Conservation (phyloP, 2,888 invertebrate genomes). For the Tetramorium bicarinatum region DNA sequence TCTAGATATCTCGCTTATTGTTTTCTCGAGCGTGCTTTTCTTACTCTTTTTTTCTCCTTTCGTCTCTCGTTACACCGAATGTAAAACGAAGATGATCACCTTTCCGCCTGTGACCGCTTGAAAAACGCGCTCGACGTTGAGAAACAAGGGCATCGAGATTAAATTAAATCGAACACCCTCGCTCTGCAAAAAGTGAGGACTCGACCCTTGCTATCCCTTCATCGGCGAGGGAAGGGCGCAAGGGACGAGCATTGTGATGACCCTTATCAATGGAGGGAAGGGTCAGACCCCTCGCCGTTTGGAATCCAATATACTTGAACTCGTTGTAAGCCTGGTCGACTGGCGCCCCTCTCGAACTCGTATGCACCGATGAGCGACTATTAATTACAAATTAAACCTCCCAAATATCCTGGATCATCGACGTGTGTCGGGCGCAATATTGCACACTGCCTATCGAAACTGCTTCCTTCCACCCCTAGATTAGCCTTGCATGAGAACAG, state of each 20-base stretch:
- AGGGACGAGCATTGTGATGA: slow-evolving; percentile 79
- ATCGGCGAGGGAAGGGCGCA: slow-evolving; percentile 67
- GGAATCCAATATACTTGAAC: slow-evolving; percentile 81
- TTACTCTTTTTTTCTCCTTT: background rate
- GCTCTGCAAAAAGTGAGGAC: slow-evolving; percentile 62
- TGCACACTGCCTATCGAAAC: background rate
- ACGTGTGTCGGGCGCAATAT: slow-evolving; percentile 44
- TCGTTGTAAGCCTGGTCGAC: slow-evolving; percentile 73
- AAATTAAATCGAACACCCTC: slow-evolving; percentile 76
- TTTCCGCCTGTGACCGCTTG: slow-evolving; percentile 3
- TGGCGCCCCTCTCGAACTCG: slow-evolving; percentile 66
- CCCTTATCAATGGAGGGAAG: slow-evolving; percentile 81
- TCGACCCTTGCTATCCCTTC: slow-evolving; percentile 65
- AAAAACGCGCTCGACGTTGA: background rate
- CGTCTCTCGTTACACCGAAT: background rate
- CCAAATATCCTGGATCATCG: slow-evolving; percentile 65
- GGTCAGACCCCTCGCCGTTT: slow-evolving; percentile 77
- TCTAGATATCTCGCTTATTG: background rate
- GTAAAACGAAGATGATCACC: slow-evolving; percentile 40
- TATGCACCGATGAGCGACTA: slow-evolving; percentile 74
- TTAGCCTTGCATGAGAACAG: background rate
- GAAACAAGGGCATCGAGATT: slow-evolving; percentile 66
- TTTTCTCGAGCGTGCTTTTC: background rate
- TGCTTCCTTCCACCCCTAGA: background rate
- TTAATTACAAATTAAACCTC: slow-evolving; percentile 79